Base-by-base conservation (phyloP, 2,888 invertebrate species). In the Theretra japonica region DNA sequence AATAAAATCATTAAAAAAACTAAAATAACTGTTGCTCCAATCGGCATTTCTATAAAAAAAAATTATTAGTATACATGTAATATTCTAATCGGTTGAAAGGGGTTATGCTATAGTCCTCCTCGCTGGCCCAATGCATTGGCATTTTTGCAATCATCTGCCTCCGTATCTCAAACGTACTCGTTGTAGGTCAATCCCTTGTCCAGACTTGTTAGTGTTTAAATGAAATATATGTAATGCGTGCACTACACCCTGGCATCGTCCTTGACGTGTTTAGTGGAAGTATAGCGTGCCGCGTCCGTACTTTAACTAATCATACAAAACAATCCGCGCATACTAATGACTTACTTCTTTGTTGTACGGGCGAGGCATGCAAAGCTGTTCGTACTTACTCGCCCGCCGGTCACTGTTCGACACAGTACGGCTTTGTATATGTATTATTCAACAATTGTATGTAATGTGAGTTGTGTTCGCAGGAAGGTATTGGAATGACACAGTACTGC, bases 271-370 rank as follows among this genome's bases (percentile, higher is more conserved):
- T 41, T 30, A 19, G 62, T 41, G 62, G 33, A n/a, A 41, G 25
- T 23, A 25, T 41, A n/a, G 23, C 41, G 62, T 41, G 15, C 62
- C 3, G 21, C 17, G 53, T 53, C 41, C 11, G 62, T 41, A 11
- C 62, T 23, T 65, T 23, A 65, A 33, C 62, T 41, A 65, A 65
- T 65, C 62, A 41, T 23, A 48, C 30, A 41, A 41, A 65, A 65
- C 60, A 41, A 65, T 33, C 15, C 41, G 0, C 23, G 62, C 62
- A 65, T 65, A 65, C 41, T 41, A 65, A 65, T 65, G 30, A 7
- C 21, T 21, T 15, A 41, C 41, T 23, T 23, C 41, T 65, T 65
- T 65, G 62, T 65, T 11, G 15, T 58, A 25, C 17, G 58, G 17
- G 17, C 25, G 58, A 25, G 21, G 21, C 62, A 41, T 41, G 62